Evolutionary conservation across 2,888 invertebrate genomes (phyloP), one percentile per base, ranked within the genome.

Genomic region (Hofmannophila pseudospretella): DNA sequence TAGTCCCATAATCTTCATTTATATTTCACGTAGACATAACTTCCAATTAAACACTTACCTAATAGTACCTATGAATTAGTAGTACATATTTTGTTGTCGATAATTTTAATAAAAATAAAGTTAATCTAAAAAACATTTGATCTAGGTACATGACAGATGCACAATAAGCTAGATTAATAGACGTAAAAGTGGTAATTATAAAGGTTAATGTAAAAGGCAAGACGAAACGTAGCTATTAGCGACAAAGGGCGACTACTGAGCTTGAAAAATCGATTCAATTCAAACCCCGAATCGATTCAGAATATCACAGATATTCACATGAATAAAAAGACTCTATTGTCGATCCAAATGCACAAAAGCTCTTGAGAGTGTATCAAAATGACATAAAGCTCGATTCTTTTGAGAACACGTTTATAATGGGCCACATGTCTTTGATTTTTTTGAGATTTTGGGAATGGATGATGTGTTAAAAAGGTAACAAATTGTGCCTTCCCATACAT

Each of bases 211-310:
- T 61, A 65, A 70, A 65, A 70, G 62, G 56, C 65, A 59, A 55
- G 56, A 58, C 58, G 65, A 60, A 72, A 67, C 44, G 57, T 51
- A 47, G 58, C 78, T 72, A 76, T 73, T 67, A 68, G 65, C 65
- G 70, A 84, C 84, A 85, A 86, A 75, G 55, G 71, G 49, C 55
- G 65, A 80, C 81, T 84, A 84, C 82, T 57, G 73, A 84, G 85
- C 79, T 84, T 84, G 86, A 86, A 85, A 82, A 84, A 86, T 86
- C 73, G 84, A 67, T 78, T 74, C 71, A 78, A 82, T 85, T 82
- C 80, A 82, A 74, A 32, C 37, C 32, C 34, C 32, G 33, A 36
- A 40, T 34, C 36, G 36, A 40, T 84, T 81, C 78, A 81, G 73
- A 60, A 51, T 45, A 77, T 77, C 73, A 67, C 70, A 60, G 63